Evolutionary conservation across 1,140 invertebrate genomes (phyloP), one percentile per base, ranked within the genome.

Genomic region (Cydia pomonella): DNA sequence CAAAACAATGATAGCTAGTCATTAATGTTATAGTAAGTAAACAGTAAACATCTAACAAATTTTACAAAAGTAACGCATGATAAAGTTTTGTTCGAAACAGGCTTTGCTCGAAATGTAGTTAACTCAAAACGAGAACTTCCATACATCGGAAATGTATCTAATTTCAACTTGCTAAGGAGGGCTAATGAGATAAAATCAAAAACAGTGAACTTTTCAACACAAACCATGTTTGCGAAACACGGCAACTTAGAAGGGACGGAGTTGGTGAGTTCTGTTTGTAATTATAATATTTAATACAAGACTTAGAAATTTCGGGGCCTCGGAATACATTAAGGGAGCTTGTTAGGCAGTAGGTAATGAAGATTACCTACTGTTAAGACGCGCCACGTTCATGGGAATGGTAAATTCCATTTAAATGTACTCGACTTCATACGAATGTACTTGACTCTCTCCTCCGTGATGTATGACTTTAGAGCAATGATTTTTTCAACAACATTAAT

Each of bases 281-380:
- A 69, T 69, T 69, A 69, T 69, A 69, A 69, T 69, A 69, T 69
- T 69, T 69, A 69, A 69, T 69, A 69, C 29, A 33, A 66, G 64
- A 18, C 64, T 69, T 69, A 69, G n/a, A 18, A 69, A 69, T 69
- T 38, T 69, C 12, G n/a, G 29, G 16, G 10, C n/a, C 64, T 33
- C 29, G 16, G 64, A 69, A 69, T 69, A 69, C 3, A 69, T 69
- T 69, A 38, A 38, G 53, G 53, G 53, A 23, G 47, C 25, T 66
- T 66, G 63, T 25, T 27, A 27, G 59, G 23, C 59, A 13, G 13
- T n/a, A n/a, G n/a, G n/a, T n/a, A 66, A 23, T n/a, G 25, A 9
- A 29, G 13, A 66, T 50, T 50, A 50, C n/a, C n/a, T 50, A 50
- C 5, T 44, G 7, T 44, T 12, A 50, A 50, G 47, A 13, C n/a